Base-by-base conservation (phyloP, 2,888 invertebrate genomes). In the Campoletis raptor region DNA sequence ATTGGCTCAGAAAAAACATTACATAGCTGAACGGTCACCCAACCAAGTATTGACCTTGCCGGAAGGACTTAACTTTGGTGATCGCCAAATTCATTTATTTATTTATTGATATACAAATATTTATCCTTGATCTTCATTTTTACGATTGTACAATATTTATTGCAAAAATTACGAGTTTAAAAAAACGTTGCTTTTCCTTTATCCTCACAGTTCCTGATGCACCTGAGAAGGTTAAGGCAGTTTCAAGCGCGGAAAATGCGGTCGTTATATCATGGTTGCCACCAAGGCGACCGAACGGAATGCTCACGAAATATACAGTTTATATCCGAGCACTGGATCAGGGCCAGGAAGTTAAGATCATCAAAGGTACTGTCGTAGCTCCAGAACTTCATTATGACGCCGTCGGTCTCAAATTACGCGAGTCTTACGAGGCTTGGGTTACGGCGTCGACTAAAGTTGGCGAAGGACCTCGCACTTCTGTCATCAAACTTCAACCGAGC, bases 241-340 rank as follows among this genome's bases (percentile, higher is more conserved):
- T 96, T 24, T 95, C 95, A 0, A 95, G 95, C 87, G 95, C 96
- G 52, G 95, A 95, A 88, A 95, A 95, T 69, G 95, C 96, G 15
- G 95, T 96, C 30, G 95, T 96, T 83, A 95, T 96, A 52, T 95
- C 96, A 83, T 97, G 97, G 97, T 93, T 96, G 86, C 95, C 96
- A n/a, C 96, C 97, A 4, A 92, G 95, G 30, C 95, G 95, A 18
- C 95, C 96, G 0, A 96, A 96, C 91, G 97, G 97, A 1, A 91
- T 96, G 83, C 94, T 97, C 12, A 96, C 95, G 36, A 95, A 96
- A 89, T 97, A 96, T 92, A 96, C 95, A 82, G 95, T 97, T 72
- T 96, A 96, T 90, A 95, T 96, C 85, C 94, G 95, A 24, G 94
- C 95, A n/a, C 90, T 95, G 87, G 95, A 95, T 86, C 95, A 95